A percentile compares a stretch with the other conserved stretches of the same genome.
These are phyloP conservation scores for Syngnathus rostellatus DNA, from an alignment of 2,797 vertebrate species.

Conservation along the genomic window DNA sequence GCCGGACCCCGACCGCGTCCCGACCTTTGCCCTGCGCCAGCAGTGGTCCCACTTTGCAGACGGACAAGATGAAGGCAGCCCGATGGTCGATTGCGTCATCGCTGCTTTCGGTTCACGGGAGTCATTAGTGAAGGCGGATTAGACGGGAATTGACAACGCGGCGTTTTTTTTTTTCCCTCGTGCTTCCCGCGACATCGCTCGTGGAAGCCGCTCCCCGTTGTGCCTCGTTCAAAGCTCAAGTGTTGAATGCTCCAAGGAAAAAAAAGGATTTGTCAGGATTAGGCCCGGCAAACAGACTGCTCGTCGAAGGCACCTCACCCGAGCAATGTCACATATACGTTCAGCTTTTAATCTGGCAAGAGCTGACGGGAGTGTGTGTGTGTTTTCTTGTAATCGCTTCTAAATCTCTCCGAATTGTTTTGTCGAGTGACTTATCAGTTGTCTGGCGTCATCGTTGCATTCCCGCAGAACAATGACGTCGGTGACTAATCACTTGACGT, in stretches of 20 bases:
- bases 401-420: constrained; percentile 37
- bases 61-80: constrained; percentile 30
- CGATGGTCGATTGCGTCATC: constrained; percentile 56
- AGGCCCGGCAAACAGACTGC: constrained; percentile 49
- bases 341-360: constrained; percentile 57
- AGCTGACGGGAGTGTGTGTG: constrained; percentile 29
- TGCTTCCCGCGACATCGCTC: constrained; percentile 22
- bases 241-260: constrained; percentile 53
- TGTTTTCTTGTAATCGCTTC: constrained; percentile 53
- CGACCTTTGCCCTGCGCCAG: constrained; percentile 31
- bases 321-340: constrained; percentile 55
- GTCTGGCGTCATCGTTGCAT: constrained; percentile 22
- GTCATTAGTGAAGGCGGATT: constrained; percentile 63
- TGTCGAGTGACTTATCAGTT: constrained; percentile 17
- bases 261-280: constrained; percentile 69
- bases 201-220: constrained; percentile 27
- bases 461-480: constrained; percentile 14
- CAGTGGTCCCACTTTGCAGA: constrained; percentile 44
- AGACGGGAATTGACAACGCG: constrained; percentile 40
- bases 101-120: constrained; percentile 28
- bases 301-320: constrained; percentile 46
- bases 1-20: constrained; percentile 23
- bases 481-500: constrained; percentile 2
- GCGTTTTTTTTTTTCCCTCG: constrained; percentile 35
- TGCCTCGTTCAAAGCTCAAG: constrained; percentile 25